phyloP scores from a whole-genome alignment of 1,140 invertebrate genomes.

The Parasteatoda tepidariorum region DNA sequence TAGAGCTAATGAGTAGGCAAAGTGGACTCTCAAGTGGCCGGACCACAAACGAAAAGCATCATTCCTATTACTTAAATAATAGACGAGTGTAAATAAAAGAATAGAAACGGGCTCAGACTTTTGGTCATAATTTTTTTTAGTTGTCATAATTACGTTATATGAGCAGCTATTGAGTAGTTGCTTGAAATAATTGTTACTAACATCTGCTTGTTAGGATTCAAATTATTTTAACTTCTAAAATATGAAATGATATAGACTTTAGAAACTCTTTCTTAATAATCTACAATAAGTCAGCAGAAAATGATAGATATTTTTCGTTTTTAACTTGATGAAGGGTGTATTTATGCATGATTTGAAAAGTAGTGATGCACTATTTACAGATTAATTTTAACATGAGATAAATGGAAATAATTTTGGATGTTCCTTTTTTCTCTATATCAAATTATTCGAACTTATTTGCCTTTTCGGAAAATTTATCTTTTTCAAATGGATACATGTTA shows the following conservation, averaged over 20 bases:
- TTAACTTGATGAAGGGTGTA: no score
- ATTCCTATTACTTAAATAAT: not conserved
- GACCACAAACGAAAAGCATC: not conserved
- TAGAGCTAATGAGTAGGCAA: slow-evolving; percentile 2
- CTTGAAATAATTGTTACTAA: not conserved
- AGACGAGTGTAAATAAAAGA: not conserved
- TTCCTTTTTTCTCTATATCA: no score
- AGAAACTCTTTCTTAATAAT: no score
- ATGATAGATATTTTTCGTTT: no score
- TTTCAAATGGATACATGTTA: no score
- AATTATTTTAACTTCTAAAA: not conserved
- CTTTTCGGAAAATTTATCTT: no score
- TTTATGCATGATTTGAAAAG: no score
- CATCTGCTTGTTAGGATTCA: not conserved
- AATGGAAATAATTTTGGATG: no score
- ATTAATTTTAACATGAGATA: no score
- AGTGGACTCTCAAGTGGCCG: slow-evolving; percentile 19
- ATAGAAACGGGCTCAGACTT: not conserved
- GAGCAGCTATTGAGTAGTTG: not conserved
- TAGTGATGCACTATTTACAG: no score
- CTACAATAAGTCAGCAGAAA: no score
- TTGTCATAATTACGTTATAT: not conserved
- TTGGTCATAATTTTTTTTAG: not conserved
- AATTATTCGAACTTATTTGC: no score
- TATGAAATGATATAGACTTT: not conserved